Evolutionary conservation across 35 echinoderm and acorn worm genomes (phyloP).

Genomic region (Holothuria glaberrima): DNA sequence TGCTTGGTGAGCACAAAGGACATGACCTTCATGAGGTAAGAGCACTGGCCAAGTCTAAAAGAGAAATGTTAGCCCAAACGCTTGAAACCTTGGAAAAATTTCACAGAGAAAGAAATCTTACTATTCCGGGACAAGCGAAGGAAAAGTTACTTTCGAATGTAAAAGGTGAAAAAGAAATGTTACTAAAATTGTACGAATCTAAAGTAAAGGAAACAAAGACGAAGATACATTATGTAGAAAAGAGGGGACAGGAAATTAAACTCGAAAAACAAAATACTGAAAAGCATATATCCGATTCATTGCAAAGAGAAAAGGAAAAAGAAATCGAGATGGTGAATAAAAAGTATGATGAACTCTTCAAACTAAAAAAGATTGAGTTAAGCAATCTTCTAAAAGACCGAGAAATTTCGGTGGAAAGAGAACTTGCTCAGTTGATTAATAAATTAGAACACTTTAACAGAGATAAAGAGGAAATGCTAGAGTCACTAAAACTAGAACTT

Average conservation of each 20-base stretch:
- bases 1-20: no score
- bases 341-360: no score
- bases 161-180: background rate
- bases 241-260: background rate
- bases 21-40: no score
- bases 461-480: no score
- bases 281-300: background rate
- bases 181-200: background rate
- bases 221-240: background rate
- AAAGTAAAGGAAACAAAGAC: no score
- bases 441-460: background rate
- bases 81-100: background rate
- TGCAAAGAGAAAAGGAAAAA: no score
- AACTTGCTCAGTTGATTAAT: background rate
- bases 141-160: background rate
- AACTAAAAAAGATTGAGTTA: background rate
- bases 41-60: constrained; percentile 14
- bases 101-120: background rate
- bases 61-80: background rate
- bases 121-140: background rate
- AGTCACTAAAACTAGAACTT: background rate
- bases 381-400: background rate
- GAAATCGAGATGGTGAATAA: background rate
- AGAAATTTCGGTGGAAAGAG: background rate
- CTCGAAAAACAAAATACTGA: background rate